Conservation (phyloP, 2,113 vertebrate species). For the Jaculus jaculus region DNA sequence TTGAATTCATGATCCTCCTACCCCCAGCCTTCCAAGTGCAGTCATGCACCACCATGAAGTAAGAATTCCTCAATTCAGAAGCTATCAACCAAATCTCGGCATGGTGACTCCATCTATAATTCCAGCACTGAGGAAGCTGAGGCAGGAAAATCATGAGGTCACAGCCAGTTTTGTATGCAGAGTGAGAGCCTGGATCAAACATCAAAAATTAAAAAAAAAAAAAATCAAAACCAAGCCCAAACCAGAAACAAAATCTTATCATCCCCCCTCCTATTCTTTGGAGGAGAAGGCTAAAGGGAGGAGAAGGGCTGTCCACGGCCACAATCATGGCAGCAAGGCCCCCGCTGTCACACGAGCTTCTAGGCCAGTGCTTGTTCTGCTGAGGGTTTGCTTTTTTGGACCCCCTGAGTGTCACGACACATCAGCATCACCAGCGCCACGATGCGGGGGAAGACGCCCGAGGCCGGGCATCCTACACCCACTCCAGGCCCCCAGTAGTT, state of each 20-base stretch:
- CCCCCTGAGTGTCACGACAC: background rate
- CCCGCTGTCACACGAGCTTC: background rate
- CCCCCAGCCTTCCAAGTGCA: too few relatives aligned
- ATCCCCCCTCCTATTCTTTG: background rate
- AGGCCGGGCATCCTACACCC: background rate
- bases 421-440: too few relatives aligned
- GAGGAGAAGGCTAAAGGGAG: background rate
- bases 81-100: background rate
- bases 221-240: background rate
- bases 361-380: too few relatives aligned
- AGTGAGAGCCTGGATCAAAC: background rate
- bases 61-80: background rate
- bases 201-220: too few relatives aligned
- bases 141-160: background rate
- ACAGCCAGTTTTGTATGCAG: background rate
- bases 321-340: background rate
- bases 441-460: background rate
- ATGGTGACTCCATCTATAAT: background rate
- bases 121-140: background rate
- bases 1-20: background rate
- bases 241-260: background rate
- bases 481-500: background rate
- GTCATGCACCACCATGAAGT: background rate
- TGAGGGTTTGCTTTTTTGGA: background rate
- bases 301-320: background rate